Conservation (phyloP, 2,888 invertebrate species). For the Pristionchus arcanus region DNA sequence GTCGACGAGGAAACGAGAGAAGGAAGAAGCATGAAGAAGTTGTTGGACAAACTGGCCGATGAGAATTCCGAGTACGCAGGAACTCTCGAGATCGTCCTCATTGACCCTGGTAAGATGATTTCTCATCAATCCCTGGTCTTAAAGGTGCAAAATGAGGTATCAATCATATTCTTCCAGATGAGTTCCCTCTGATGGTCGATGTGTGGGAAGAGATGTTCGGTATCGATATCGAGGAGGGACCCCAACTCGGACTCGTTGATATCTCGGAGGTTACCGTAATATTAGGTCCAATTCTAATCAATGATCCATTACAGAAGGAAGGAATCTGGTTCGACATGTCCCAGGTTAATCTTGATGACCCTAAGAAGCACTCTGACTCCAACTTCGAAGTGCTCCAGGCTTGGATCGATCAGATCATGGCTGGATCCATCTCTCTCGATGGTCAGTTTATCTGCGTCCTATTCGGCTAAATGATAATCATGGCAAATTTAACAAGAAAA, state of each 20-base stretch:
- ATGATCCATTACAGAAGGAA: slow-evolving; percentile 71
- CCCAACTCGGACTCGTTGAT: slow-evolving; percentile 79
- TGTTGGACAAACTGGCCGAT: slow-evolving; percentile 77
- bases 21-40: slow-evolving; percentile 77
- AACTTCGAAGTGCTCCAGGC: slow-evolving; percentile 79
- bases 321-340: slow-evolving; percentile 79
- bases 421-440: slow-evolving; percentile 76
- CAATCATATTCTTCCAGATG: slow-evolving; percentile 66
- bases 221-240: slow-evolving; percentile 79
- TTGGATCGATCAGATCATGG: slow-evolving; percentile 79
- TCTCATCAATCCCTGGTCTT: background rate
- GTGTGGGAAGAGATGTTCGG: slow-evolving; percentile 80
- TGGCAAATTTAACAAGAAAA: too few species aligned
- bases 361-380: slow-evolving; percentile 77
- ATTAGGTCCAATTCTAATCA: background rate
- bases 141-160: background rate
- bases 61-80: slow-evolving; percentile 79
- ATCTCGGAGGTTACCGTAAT: slow-evolving; percentile 74
- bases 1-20: slow-evolving; percentile 79
- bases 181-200: slow-evolving; percentile 80
- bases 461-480: too few species aligned
- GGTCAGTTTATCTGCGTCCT: slow-evolving; percentile 60
- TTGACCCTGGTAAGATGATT: slow-evolving; percentile 77
- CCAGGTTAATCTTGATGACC: slow-evolving; percentile 79
- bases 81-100: slow-evolving; percentile 78